A percentile compares a stretch with the other conserved stretches of the same genome.
Conservation (phyloP, 30 jellyfish, hydroid and myxozoan species). For the Mastigias papua region DNA sequence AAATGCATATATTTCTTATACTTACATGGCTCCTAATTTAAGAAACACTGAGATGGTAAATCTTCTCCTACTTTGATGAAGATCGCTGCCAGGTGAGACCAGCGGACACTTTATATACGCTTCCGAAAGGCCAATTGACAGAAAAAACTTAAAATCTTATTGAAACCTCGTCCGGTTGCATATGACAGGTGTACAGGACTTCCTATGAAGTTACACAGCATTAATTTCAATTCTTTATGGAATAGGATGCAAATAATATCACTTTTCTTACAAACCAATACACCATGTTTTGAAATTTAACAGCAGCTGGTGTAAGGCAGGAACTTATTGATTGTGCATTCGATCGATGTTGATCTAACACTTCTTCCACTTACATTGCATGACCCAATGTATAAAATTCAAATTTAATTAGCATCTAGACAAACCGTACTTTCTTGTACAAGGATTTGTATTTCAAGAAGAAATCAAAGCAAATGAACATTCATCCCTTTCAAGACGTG, state of each 20-base stretch:
- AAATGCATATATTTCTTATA: too few relatives aligned
- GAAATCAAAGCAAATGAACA: too few relatives aligned
- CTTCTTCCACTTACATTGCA: background rate
- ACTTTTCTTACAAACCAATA: background rate
- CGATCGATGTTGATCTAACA: background rate
- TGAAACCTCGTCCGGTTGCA: conserved; percentile 50
- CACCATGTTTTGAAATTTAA: background rate
- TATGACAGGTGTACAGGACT: conserved; percentile 21
- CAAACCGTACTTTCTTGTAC: too few relatives aligned
- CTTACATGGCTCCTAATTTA: too few relatives aligned
- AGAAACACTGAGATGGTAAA: too few relatives aligned
- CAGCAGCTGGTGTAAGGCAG: background rate
- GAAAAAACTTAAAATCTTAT: background rate
- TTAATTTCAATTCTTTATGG: background rate
- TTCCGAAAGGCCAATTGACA: conserved; percentile 2
- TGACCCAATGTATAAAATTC: too few relatives aligned
- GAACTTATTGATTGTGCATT: background rate
- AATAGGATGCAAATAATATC: background rate
- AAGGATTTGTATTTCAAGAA: too few relatives aligned
- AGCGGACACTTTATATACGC: background rate
- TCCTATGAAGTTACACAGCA: background rate
- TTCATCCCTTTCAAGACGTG: too few relatives aligned
- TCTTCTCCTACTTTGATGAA: too few relatives aligned
- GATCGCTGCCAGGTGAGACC: too few relatives aligned
- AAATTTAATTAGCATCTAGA: too few relatives aligned